These are phyloP conservation scores for Heliconius ethilla DNA, from an alignment of 2,888 invertebrate species.

Conservation along the genomic window DNA sequence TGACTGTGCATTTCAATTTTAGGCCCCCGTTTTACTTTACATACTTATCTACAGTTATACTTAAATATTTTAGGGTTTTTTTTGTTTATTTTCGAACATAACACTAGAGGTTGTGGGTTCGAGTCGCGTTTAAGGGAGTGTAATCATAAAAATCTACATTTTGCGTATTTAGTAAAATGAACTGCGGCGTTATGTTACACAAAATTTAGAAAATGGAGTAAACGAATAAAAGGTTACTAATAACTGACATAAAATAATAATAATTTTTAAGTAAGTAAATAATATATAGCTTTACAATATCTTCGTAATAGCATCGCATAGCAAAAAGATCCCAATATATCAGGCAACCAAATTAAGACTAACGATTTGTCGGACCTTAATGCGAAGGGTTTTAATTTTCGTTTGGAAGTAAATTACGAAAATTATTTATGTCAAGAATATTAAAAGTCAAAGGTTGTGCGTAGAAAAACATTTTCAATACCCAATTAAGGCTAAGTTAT, in stretches of 20 bases:
- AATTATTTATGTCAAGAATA: constrained; percentile 17
- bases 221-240: neutral
- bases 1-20: constrained; percentile 80
- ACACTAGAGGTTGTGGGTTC: too few relatives aligned
- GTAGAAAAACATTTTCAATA: neutral
- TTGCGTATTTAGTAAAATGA: too few relatives aligned
- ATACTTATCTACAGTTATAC: constrained; percentile 13
- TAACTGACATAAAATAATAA: neutral
- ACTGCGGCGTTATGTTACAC: too few relatives aligned
- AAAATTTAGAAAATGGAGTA: too few relatives aligned
- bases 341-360: constrained; percentile 76
- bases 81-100: neutral
- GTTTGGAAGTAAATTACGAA: constrained; percentile 66
- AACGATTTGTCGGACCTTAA: constrained; percentile 72
- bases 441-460: constrained; percentile 2
- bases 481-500: neutral
- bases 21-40: constrained; percentile 51
- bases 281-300: neutral
- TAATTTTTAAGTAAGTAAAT: neutral
- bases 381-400: constrained; percentile 75
- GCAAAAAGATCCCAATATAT: constrained; percentile 45
- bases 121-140: too few relatives aligned
- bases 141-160: too few relatives aligned
- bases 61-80: neutral
- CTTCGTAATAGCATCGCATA: constrained; percentile 45